These are phyloP conservation scores for Chloroclysta siterata DNA, from an alignment of 2,888 invertebrate species.

Conservation along the genomic window DNA sequence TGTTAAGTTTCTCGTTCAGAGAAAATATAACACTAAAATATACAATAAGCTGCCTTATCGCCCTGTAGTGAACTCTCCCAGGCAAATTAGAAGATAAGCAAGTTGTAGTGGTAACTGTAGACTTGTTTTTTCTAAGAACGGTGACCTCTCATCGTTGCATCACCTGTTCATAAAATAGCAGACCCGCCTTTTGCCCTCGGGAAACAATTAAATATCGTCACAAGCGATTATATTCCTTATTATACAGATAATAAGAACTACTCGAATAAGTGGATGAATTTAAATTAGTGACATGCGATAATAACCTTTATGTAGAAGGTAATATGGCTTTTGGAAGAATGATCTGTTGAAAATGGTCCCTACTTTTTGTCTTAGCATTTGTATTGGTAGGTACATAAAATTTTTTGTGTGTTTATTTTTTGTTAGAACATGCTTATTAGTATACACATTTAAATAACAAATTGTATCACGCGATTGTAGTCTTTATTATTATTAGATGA, in stretches of 20 bases:
- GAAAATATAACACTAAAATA: too few species aligned
- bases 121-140: background rate
- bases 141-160: constrained; percentile 38
- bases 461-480: too few species aligned
- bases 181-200: constrained; percentile 46
- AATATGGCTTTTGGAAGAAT: constrained; percentile 1
- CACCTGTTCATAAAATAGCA: constrained; percentile 41
- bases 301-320: constrained; percentile 4
- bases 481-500: too few species aligned
- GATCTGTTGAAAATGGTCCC: background rate
- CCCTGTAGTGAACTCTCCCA: too few species aligned
- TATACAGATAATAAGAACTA: background rate
- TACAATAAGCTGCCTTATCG: too few species aligned
- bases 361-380: constrained; percentile 13
- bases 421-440: background rate
- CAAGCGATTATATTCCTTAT: constrained; percentile 18
- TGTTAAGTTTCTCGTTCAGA: too few species aligned
- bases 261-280: background rate
- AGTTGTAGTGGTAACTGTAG: too few species aligned
- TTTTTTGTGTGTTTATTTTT: constrained; percentile 1
- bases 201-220: constrained; percentile 42
- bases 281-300: constrained; percentile 1
- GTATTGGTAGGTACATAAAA: constrained; percentile 7
- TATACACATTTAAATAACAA: background rate
- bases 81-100: too few species aligned